Evolutionary conservation across 2,888 invertebrate genomes (phyloP).

Genomic region (Andrena camellia): DNA sequence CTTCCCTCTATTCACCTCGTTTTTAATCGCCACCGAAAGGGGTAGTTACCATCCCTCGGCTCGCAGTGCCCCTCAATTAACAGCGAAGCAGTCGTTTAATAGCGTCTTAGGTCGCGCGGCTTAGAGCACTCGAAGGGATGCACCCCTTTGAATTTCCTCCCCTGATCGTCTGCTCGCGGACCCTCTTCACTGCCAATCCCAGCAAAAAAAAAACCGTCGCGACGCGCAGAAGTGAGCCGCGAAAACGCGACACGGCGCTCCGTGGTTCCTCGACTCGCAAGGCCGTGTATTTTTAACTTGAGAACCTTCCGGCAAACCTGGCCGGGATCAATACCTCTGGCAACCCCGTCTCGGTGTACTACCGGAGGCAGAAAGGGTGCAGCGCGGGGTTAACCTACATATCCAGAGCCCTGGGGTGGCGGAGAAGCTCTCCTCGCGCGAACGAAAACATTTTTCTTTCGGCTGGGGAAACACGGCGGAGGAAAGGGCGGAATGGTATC

Average conservation of each 20-base stretch:
- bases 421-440: slow-evolving; percentile 52
- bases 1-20: slow-evolving; percentile 13
- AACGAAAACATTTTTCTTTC: slow-evolving; percentile 60
- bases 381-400: slow-evolving; percentile 73
- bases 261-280: slow-evolving; percentile 60
- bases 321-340: slow-evolving; percentile 77
- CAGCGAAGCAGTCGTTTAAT: slow-evolving; percentile 35
- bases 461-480: neutral
- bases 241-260: slow-evolving; percentile 65
- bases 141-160: neutral
- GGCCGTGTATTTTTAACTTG: slow-evolving; percentile 81
- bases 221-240: neutral
- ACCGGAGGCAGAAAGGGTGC: slow-evolving; percentile 66
- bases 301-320: slow-evolving; percentile 76
- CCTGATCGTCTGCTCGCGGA: neutral
- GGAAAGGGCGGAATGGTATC: neutral
- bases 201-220: neutral
- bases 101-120: slow-evolving; percentile 17
- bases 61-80: slow-evolving; percentile 29
- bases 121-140: slow-evolving; percentile 23
- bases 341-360: slow-evolving; percentile 69
- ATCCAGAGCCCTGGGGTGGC: slow-evolving; percentile 47
- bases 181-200: slow-evolving; percentile 8
- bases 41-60: neutral
- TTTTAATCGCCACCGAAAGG: slow-evolving; percentile 23